Base-by-base conservation (phyloP, 2,797 vertebrate species). In the Semaprochilodus insignis region DNA sequence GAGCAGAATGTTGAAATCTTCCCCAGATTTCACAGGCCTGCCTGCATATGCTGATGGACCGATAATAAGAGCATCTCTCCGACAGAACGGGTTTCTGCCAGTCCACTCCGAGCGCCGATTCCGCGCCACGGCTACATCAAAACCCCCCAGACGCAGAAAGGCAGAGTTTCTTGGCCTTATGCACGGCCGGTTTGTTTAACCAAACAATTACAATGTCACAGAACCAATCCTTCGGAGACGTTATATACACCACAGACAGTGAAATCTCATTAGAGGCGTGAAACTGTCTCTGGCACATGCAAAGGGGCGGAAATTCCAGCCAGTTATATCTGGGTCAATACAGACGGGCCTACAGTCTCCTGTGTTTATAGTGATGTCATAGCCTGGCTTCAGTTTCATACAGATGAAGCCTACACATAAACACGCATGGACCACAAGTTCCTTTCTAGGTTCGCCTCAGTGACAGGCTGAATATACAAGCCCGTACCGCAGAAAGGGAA, bases 301-400 rank as follows among this genome's bases (percentile, higher is more conserved):
- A 52, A 76, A 73, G 54, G 65, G 51, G 74, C 19, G 79, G 83
- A 79, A 86, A 77, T 77, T 81, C 69, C 16, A 48, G 52, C 54
- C 74, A 51, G 74, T 70, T 36, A 77, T 81, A 83, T 77, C 75
- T 85, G 84, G 84, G 78, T 80, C 78, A 77, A n/a, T 76, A 40
- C 74, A 78, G 77, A 74, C 83, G 81, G 78, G 70, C 72, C 51
- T 71, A 36, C 76, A 76, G 75, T 85, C 80, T 62, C 51, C 11
- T 83, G 79, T 80, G 78, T 83, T 84, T 81, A 81, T 73, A 80
- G 80, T 72, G 77, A 82, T 77, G 77, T 85, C 81, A 87, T 81
- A 71, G 34, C 44, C 65, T 78, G 71, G 71, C 69, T 15, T 52
- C 31, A 57, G 44, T 27, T 76, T n/a, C 23, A 51, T 55, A 62